Conservation (phyloP, 2,888 invertebrate genomes). For the Drosophila peninsularis region DNA sequence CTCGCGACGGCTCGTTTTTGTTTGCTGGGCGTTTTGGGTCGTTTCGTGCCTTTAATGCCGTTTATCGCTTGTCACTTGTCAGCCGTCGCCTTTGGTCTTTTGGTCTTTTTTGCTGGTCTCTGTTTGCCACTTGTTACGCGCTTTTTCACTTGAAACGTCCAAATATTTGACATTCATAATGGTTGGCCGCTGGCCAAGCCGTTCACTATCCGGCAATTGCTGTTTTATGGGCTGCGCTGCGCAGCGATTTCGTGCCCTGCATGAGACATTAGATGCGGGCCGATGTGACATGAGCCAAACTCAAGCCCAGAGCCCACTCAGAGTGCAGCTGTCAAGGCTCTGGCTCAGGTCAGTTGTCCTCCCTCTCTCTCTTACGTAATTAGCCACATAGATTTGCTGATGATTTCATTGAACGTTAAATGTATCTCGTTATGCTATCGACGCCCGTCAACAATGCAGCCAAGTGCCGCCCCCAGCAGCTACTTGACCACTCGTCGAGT, state of each 20-base stretch:
- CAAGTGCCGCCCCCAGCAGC: slow-evolving; percentile 24
- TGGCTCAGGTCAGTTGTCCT: background rate
- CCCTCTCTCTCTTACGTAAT: slow-evolving; percentile 20
- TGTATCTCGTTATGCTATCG: slow-evolving; percentile 44
- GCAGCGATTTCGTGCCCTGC: slow-evolving; percentile 45
- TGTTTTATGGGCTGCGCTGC: slow-evolving; percentile 31
- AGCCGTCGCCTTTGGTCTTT: slow-evolving; percentile 36
- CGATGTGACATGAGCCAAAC: slow-evolving; percentile 8
- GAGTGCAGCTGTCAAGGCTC: slow-evolving; percentile 34
- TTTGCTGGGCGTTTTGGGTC: slow-evolving; percentile 28
- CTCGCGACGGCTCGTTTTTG: background rate
- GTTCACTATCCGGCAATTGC: slow-evolving; percentile 34
- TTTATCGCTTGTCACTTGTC: slow-evolving; percentile 47
- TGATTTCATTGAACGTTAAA: slow-evolving; percentile 35
- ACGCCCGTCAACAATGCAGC: slow-evolving; percentile 33
- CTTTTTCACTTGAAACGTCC: slow-evolving; percentile 38
- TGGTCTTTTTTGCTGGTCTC: slow-evolving; percentile 10
- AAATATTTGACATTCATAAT: slow-evolving; percentile 73
- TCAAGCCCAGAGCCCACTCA: background rate
- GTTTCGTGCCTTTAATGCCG: slow-evolving; percentile 41
- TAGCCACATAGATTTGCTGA: slow-evolving; percentile 21
- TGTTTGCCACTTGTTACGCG: slow-evolving; percentile 60
- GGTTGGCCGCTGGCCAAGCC: slow-evolving; percentile 37
- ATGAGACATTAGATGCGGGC: slow-evolving; percentile 34
- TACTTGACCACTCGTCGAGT: slow-evolving; percentile 26